Evolutionary conservation across 2,888 invertebrate species (phyloP), one percentile per base, ranked within the genome.

Genomic region (Macaria notata): DNA sequence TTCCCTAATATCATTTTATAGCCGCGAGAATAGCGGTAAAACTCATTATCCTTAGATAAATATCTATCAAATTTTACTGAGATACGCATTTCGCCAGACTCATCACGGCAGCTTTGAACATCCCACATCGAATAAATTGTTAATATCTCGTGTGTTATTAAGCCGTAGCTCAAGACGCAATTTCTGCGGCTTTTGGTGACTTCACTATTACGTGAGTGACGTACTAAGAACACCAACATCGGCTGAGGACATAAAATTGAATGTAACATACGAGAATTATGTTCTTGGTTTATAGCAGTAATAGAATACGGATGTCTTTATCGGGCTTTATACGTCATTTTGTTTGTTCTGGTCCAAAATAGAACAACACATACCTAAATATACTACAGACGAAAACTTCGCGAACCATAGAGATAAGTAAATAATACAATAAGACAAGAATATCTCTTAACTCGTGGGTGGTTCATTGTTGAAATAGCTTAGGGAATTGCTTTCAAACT

Each of bases 161-260:
- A 52, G 56, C 38, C 44, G 33, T 59, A 54, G 50, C 57, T 52
- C 54, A 47, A 52, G 54, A 44, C 56, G 60, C 53, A 63, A 63
- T 63, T 63, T 57, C 49, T 46, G 49, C 49, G 43, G 57, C 53
- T 54, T 56, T 56, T 31, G 42, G 46, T 46, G 49, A 49, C 50
- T 62, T 56, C 48, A 36, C 56, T 52, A 6, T 33, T 30, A 59
- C 62, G 62, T 62, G 59, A 59, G 56, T 36, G 44, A 33, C 9
- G 31, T 59, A 47, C 53, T 53, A 54, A 49, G 31, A 39, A 39
- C 45, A 45, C 8, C 29, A 38, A 9, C 43, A 19, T 43, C 44
- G 52, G 44, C 43, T 4, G 42, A 36, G 46, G 46, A 53, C 53
- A 41, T 58, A 33, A 53, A 49, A 58, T 58, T 54, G 53, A 58